phyloP scores from a whole-genome alignment of 92 coral and sea anemone species.

The Diadumene lineata region DNA sequence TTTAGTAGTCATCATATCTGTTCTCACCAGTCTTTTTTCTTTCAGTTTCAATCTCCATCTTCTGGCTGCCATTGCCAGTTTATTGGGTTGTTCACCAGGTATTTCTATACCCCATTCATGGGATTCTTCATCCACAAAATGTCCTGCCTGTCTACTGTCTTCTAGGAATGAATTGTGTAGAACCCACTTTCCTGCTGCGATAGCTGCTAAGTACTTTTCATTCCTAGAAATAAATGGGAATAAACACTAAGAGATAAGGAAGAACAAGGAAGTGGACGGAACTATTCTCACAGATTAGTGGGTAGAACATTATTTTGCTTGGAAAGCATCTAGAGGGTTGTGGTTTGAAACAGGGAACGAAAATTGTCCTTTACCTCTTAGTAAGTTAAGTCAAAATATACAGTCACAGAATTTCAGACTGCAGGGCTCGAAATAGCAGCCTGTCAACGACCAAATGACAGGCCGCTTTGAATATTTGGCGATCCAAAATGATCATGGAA shows the following conservation, averaged over 20 bases:
- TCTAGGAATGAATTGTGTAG: conserved; percentile 95
- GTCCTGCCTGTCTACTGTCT: conserved; percentile 83
- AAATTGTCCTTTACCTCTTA: too few relatives aligned
- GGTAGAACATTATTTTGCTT: too few relatives aligned
- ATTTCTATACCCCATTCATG: conserved; percentile 94
- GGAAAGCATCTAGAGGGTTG: too few relatives aligned
- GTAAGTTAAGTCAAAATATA: too few relatives aligned
- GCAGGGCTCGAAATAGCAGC: too few relatives aligned
- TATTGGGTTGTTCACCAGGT: conserved; percentile 76
- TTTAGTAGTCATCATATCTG: too few relatives aligned
- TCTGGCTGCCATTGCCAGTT: conserved; percentile 77
- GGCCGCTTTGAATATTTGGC: too few relatives aligned
- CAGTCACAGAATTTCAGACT: too few relatives aligned
- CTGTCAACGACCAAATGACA: too few relatives aligned
- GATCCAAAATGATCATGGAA: too few relatives aligned
- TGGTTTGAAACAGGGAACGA: too few relatives aligned
- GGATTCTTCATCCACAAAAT: conserved; percentile 77
- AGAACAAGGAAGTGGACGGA: neutral
- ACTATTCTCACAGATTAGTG: too few relatives aligned
- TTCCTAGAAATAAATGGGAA: conserved; percentile 44
- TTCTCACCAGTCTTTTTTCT: conserved; percentile 59
- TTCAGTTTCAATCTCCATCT: conserved; percentile 83
- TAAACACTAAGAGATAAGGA: neutral
- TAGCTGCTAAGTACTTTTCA: conserved; percentile 93
- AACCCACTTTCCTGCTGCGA: conserved; percentile 98